Percentiles rank a stretch among this genome's conserved stretches.
These are phyloP conservation scores for Dicyrtoma fusca DNA, from an alignment of 2,888 invertebrate species.

Conservation along the genomic window DNA sequence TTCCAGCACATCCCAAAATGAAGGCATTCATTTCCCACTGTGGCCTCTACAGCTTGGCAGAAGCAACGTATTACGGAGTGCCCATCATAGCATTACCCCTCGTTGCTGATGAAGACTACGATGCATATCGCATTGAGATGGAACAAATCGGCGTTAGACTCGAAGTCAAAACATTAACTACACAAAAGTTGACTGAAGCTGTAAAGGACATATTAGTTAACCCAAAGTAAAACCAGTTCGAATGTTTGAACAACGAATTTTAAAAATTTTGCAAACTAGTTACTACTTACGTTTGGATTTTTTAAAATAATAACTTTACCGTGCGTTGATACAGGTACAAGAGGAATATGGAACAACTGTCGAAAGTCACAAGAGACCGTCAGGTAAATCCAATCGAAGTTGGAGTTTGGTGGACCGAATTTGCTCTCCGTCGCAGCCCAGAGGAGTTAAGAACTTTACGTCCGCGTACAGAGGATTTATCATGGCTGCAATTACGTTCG, in stretches of 20 bases:
- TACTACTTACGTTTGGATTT: too few relatives aligned
- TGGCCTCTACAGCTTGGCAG: constrained; percentile 69
- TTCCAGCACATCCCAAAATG: constrained; percentile 64
- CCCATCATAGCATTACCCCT: constrained; percentile 65
- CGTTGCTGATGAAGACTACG: constrained; percentile 64
- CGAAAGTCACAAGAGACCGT: constrained; percentile 38
- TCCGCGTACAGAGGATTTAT: constrained; percentile 25
- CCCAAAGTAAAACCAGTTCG: constrained; percentile 37
- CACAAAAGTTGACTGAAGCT: constrained; percentile 56
- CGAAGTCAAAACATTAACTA: constrained; percentile 61
- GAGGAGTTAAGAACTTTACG: constrained; percentile 26
- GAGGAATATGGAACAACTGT: constrained; percentile 31
- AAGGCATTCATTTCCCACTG: constrained; percentile 70
- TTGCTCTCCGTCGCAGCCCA: constrained; percentile 38
- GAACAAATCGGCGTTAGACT: constrained; percentile 64
- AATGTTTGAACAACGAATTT: too few relatives aligned
- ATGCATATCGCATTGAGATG: constrained; percentile 63
- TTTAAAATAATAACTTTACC: not conserved
- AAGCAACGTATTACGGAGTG: constrained; percentile 67
- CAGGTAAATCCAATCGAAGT: constrained; percentile 40
- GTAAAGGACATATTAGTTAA: constrained; percentile 28
- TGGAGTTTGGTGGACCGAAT: constrained; percentile 45
- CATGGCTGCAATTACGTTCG: constrained; percentile 39
- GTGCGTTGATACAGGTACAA: constrained; percentile 39
- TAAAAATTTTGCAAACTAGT: too few relatives aligned